A percentile compares a stretch with the other conserved stretches of the same genome.
These are phyloP conservation scores for Cephus spinipes DNA, from an alignment of 2,888 invertebrate species.

Conservation along the genomic window DNA sequence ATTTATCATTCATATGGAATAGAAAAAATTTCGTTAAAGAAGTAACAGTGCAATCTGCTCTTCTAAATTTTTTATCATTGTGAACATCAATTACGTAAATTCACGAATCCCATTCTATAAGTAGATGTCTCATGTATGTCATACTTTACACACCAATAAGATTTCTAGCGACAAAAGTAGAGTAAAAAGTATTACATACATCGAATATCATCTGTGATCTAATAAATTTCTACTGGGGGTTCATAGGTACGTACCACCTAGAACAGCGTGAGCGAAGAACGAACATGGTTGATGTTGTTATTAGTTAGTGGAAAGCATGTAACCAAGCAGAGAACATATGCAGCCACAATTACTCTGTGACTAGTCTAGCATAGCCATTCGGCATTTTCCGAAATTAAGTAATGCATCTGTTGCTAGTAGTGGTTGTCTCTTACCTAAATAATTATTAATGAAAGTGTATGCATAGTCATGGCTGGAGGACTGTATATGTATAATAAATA, in stretches of 20 bases:
- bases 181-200: not conserved
- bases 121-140: not conserved
- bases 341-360: conserved; percentile 58
- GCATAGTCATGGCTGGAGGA: not conserved
- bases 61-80: not conserved
- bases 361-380: conserved; percentile 48
- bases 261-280: conserved; percentile 56
- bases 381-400: conserved; percentile 30
- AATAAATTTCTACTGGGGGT: conserved; percentile 37
- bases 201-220: conserved; percentile 4
- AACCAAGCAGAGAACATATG: conserved; percentile 60
- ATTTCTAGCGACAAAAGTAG: not conserved
- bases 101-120: not conserved
- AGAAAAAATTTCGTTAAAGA: not conserved
- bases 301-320: conserved; percentile 61
- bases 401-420: conserved; percentile 25
- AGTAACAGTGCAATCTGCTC: not conserved
- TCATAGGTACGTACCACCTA: conserved; percentile 59
- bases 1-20: not conserved
- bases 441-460: not conserved
- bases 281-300: conserved; percentile 59
- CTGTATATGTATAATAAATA: not conserved
- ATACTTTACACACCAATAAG: not conserved
- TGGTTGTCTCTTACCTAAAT: not conserved
- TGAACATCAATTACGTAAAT: not conserved